These are phyloP conservation scores for Stictocephala bisonia DNA, from an alignment of 2,888 invertebrate genomes.

Conservation along the genomic window DNA sequence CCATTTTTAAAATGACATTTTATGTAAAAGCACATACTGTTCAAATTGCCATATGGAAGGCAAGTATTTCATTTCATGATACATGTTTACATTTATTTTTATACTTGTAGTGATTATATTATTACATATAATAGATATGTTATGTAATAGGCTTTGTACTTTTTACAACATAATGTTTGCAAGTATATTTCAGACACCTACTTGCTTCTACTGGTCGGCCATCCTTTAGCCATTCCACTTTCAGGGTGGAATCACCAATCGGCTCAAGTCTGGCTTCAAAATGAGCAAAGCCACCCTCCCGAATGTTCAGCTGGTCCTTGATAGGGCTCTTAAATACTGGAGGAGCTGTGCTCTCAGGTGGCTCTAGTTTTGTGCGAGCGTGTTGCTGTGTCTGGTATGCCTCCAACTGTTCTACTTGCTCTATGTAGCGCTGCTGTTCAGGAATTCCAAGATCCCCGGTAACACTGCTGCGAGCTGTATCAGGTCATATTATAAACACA, in stretches of 20 bases:
- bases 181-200: conserved; percentile 61
- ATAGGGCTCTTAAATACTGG: conserved; percentile 92
- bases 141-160: no score
- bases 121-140: neutral
- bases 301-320: conserved; percentile 85
- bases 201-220: conserved; percentile 91
- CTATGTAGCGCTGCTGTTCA: conserved; percentile 91
- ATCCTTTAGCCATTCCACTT: conserved; percentile 94
- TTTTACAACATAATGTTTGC: no score
- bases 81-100: no score
- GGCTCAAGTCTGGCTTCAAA: conserved; percentile 96
- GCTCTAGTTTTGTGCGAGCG: conserved; percentile 83
- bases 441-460: conserved; percentile 89
- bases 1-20: no score
- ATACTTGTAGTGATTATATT: neutral
- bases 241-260: conserved; percentile 88
- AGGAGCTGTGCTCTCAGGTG: conserved; percentile 80
- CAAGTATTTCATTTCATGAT: no score
- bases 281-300: conserved; percentile 94
- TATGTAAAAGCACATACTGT: no score
- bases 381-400: conserved; percentile 83
- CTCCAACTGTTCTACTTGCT: conserved; percentile 91
- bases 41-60: no score
- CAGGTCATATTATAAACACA: conserved; percentile 43
- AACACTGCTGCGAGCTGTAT: conserved; percentile 78